A percentile compares a stretch with the other conserved stretches of the same genome.
Evolutionary conservation across 2,113 vertebrate species (phyloP).

Genomic region (Hepsetus odoe): DNA sequence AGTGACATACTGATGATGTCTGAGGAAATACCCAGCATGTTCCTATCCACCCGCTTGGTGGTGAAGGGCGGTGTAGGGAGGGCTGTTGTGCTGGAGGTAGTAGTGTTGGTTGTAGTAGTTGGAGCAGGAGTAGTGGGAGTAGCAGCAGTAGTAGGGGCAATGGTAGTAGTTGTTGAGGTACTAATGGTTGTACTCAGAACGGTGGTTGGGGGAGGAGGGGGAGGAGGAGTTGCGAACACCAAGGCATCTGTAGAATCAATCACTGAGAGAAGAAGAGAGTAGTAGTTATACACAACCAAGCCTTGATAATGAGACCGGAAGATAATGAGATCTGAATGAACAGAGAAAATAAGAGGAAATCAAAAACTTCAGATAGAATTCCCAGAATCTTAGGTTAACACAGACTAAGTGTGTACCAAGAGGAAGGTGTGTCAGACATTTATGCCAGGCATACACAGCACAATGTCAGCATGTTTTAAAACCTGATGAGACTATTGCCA

Average conservation of each 20-base stretch:
- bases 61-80: constrained; percentile 72
- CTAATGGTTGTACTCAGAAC: constrained; percentile 65
- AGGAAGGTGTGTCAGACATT: too few species aligned
- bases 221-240: constrained; percentile 68
- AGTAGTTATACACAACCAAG: constrained; percentile 71
- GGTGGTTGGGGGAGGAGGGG: constrained; percentile 65
- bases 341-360: constrained; percentile 41
- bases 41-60: constrained; percentile 67
- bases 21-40: constrained; percentile 67
- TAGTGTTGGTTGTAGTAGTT: constrained; percentile 59
- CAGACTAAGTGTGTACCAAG: neutral
- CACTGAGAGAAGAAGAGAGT: constrained; percentile 73
- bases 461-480: too few species aligned
- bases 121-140: constrained; percentile 49
- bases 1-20: constrained; percentile 42
- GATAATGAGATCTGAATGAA: too few species aligned
- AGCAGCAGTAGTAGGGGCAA: constrained; percentile 57
- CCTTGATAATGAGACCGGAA: too few species aligned
- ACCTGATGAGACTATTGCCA: too few species aligned
- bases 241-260: constrained; percentile 72
- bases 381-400: constrained; percentile 33
- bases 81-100: constrained; percentile 54
- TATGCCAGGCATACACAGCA: neutral
- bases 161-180: constrained; percentile 57
- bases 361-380: constrained; percentile 39